Base-by-base conservation (phyloP, 2,113 vertebrate species). In the Neolamprologus modestus region DNA sequence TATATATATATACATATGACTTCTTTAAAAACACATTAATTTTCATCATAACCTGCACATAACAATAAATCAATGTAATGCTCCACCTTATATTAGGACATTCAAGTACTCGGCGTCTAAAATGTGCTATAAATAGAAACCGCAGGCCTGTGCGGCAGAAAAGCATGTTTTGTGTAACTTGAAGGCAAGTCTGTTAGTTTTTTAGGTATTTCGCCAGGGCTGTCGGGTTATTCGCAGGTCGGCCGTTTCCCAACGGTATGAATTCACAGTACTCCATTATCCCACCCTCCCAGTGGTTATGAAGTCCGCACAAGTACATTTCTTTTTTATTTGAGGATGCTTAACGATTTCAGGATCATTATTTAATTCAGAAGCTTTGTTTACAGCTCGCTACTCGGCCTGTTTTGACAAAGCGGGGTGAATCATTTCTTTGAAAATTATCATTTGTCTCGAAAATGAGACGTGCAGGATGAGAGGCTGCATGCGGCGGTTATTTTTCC, bases 101-200 rank as follows among this genome's bases (percentile, higher is more conserved):
- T 96, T 97, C 91, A 93, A 89, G 89, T 87, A 83, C 84, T 88
- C 88, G 79, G 82, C 90, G 90, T 91, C 93, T 96, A 89, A 94
- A 94, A 91, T 89, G 94, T 91, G 87, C 95, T 97, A 95, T 97
- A 96, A 96, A 97, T 97, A 97, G 91, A 90, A 93, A 94, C 93
- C 91, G 40, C 17, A 92, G 26, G 73, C 52, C 82, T 83, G 91
- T 91, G 87, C 92, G 88, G 81, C 88, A 92, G 82, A 97, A 91
- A 95, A 94, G 95, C 91, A 86, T 92, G 88, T 91, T 95, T 89
- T 93, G 88, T 91, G 89, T 42, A 68, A 92, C 93, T 92, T 94
- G 83, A 96, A 97, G 95, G 96, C 94, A 92, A 95, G 96, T 92
- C 96, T 96, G 96, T 96, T 97, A 89, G 82, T 93, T 96, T 95